Conservation (phyloP, 1,140 invertebrate species). For the Euglossa dilemma region DNA sequence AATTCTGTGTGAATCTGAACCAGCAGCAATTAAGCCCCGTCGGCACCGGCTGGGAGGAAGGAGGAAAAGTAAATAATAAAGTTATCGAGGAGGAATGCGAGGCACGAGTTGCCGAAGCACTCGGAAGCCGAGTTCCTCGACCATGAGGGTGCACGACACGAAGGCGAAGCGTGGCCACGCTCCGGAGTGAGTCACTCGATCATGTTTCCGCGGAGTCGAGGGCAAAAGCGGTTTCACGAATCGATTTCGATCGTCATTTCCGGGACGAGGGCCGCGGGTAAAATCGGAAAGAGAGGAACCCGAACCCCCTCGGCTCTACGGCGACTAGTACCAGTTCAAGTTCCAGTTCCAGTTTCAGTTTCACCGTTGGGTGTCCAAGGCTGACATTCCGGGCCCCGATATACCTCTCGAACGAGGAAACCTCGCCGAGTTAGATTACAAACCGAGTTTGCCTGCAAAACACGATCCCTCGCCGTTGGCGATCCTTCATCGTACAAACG, state of each 20-base stretch:
- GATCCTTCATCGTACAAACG: background rate
- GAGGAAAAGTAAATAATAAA: no score
- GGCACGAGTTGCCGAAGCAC: background rate
- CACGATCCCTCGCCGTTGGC: background rate
- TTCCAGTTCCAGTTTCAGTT: constrained; percentile 45
- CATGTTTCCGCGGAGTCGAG: background rate
- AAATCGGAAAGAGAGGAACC: constrained; percentile 28
- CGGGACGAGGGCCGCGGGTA: background rate
- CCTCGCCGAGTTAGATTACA: constrained; percentile 46
- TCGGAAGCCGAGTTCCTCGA: background rate
- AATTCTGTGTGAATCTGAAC: no score
- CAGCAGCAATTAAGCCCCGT: no score
- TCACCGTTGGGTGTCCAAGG: constrained; percentile 30
- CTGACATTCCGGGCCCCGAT: constrained; percentile 32
- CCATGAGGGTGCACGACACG: background rate
- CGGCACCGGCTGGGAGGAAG: no score
- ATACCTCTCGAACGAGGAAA: constrained; percentile 34
- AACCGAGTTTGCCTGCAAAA: constrained; percentile 33
- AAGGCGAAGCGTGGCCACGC: background rate
- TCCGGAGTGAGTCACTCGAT: constrained; percentile 26
- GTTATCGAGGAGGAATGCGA: no score
- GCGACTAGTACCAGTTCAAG: constrained; percentile 5
- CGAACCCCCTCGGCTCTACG: background rate
- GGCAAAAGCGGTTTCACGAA: background rate
- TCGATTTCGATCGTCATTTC: constrained; percentile 44